phyloP scores from a whole-genome alignment of 2,888 invertebrate species.

The Bruchidius siliquastri region DNA sequence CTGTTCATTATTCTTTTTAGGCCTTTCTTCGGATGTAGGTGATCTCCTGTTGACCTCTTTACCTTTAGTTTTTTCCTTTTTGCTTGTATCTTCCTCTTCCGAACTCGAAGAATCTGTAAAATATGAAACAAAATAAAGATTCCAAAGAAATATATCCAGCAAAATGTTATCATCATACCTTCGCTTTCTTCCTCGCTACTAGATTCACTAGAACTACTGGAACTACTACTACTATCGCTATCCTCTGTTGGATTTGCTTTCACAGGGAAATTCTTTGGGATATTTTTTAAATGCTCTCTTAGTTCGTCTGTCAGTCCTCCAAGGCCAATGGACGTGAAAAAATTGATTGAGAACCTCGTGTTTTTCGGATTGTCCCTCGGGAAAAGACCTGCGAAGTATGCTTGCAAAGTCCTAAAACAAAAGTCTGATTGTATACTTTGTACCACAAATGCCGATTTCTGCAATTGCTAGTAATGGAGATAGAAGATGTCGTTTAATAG shows the following conservation, averaged over 20 bases:
- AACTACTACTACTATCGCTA: conserved; percentile 32
- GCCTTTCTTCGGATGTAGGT: conserved; percentile 32
- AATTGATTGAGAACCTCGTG: conserved; percentile 95
- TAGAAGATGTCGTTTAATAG: no score
- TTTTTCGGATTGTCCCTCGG: conserved; percentile 95
- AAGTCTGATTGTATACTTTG: no score
- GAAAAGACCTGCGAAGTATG: conserved; percentile 86
- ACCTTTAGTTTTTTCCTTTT: conserved; percentile 17
- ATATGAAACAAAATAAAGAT: neutral
- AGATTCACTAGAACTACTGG: conserved; percentile 25
- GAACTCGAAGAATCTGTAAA: conserved; percentile 28
- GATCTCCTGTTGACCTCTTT: conserved; percentile 13
- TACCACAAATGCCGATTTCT: no score
- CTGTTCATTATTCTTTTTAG: conserved; percentile 18
- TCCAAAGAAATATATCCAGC: no score
- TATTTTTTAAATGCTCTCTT: conserved; percentile 36
- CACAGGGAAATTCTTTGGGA: conserved; percentile 26
- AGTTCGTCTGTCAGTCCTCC: conserved; percentile 91
- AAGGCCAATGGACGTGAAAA: conserved; percentile 94
- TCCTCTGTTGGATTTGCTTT: conserved; percentile 12
- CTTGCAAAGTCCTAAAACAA: conserved; percentile 70
- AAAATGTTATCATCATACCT: no score
- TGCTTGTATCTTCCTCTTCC: conserved; percentile 26
- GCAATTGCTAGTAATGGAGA: no score
- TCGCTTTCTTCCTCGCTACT: conserved; percentile 20